Evolutionary conservation across 2,113 vertebrate genomes (phyloP).

Genomic region (Chaetodon trifascialis): DNA sequence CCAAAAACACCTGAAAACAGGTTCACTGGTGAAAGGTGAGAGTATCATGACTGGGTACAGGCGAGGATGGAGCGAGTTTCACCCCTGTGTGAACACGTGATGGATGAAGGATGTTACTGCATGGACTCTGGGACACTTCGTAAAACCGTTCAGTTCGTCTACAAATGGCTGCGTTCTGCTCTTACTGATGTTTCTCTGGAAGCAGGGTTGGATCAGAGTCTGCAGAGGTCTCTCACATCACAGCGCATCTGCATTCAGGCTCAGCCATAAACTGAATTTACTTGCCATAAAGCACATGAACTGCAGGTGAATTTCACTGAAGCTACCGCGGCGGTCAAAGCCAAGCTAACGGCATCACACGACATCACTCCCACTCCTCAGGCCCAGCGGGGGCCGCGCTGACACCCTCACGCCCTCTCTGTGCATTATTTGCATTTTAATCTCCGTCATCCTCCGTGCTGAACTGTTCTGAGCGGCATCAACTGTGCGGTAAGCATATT

Average conservation of each 20-base stretch:
- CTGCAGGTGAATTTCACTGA: too few species aligned
- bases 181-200: too few species aligned
- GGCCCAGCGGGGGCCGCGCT: slow-evolving; percentile 14
- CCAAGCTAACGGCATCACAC: neutral
- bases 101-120: too few species aligned
- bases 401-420: slow-evolving; percentile 19
- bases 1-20: too few species aligned
- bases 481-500: slow-evolving; percentile 58
- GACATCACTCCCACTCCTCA: neutral
- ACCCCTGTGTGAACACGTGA: too few species aligned
- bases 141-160: too few species aligned
- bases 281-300: neutral
- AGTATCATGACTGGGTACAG: too few species aligned
- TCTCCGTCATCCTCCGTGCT: slow-evolving; percentile 41
- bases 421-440: slow-evolving; percentile 50
- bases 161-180: too few species aligned
- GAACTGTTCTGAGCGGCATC: slow-evolving; percentile 51
- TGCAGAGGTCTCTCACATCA: neutral
- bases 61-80: too few species aligned
- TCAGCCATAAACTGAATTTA: neutral
- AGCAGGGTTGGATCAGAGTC: too few species aligned
- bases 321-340: neutral
- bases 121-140: too few species aligned
- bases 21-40: too few species aligned
- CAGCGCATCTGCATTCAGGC: neutral